phyloP scores from a whole-genome alignment of 2,113 vertebrate species.

The Cavia porcellus region DNA sequence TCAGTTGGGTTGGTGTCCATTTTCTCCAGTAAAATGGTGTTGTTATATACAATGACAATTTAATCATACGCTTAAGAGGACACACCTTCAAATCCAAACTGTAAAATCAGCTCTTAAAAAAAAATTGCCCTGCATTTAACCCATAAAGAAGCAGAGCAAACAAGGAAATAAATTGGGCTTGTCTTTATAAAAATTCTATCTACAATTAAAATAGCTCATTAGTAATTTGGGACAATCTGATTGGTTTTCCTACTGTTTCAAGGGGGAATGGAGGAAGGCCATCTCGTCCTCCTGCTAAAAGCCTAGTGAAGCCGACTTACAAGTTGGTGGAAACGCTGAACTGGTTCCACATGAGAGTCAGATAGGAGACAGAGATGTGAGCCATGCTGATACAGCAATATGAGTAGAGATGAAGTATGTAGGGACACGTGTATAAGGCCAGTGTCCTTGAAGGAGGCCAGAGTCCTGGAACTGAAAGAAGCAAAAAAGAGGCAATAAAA shows the following conservation, averaged over 20 bases:
- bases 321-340: background rate
- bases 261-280: background rate
- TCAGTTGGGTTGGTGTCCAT: background rate
- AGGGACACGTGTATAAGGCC: background rate
- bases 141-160: background rate
- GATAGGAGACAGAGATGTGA: background rate
- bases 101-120: background rate
- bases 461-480: background rate
- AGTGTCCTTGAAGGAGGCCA: background rate
- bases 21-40: background rate
- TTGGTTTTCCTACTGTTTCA: background rate
- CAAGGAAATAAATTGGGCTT: background rate
- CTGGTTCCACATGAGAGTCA: background rate
- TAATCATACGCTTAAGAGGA: background rate
- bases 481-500: background rate
- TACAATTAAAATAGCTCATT: background rate
- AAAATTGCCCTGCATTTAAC: background rate
- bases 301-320: background rate
- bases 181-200: background rate
- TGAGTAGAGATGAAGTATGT: background rate
- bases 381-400: background rate
- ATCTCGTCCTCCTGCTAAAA: background rate
- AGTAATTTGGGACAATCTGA: background rate
- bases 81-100: background rate
- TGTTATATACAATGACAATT: background rate